phyloP scores from a whole-genome alignment of 2,113 vertebrate species.

The Apeltes quadracus region DNA sequence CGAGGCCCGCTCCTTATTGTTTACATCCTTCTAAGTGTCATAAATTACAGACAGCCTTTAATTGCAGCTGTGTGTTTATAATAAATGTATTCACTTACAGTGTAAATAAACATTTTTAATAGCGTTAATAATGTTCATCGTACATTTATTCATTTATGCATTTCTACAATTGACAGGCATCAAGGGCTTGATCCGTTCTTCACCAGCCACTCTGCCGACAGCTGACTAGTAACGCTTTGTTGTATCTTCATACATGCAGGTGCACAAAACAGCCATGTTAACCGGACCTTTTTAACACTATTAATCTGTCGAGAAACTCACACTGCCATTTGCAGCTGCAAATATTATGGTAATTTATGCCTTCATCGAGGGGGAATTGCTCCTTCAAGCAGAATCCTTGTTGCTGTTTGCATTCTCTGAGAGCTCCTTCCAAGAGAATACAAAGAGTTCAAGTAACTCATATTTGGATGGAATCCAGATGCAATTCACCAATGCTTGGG shows the following conservation, averaged over 20 bases:
- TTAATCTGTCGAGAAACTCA: background rate
- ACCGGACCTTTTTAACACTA: background rate
- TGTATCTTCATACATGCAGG: slow-evolving; percentile 1
- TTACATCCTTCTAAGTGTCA: no score
- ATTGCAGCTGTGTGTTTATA: no score
- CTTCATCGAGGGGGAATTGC: background rate
- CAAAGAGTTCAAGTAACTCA: background rate
- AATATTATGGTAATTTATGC: background rate
- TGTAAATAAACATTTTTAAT: no score
- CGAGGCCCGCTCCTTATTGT: no score
- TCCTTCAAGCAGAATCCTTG: background rate
- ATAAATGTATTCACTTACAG: no score
- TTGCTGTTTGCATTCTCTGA: background rate
- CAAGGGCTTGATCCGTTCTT: background rate
- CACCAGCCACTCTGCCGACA: background rate
- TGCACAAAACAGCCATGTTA: background rate
- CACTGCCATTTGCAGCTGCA: background rate
- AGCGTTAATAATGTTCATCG: no score
- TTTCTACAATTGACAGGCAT: background rate
- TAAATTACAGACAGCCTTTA: no score
- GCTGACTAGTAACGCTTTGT: background rate
- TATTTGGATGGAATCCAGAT: background rate
- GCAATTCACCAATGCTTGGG: background rate
- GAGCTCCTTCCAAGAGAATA: background rate
- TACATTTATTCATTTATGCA: no score